phyloP scores from a whole-genome alignment of 2,888 invertebrate genomes.

The Diogma glabrata region DNA sequence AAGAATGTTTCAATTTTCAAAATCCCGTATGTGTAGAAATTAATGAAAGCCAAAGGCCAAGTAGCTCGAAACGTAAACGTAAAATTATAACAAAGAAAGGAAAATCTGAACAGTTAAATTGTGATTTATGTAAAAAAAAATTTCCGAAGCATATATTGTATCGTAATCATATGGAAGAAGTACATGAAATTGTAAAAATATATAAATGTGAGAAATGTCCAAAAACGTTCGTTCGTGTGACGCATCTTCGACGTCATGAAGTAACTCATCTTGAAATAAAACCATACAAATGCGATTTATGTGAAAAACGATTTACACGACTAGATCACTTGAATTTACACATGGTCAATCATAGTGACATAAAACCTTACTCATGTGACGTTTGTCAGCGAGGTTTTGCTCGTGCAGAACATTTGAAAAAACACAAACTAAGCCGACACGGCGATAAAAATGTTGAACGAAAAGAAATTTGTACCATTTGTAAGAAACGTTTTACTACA shows the following conservation, averaged over 20 bases:
- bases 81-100: not conserved
- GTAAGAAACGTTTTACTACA: constrained; percentile 39
- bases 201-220: constrained; percentile 29
- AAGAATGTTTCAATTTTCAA: no score
- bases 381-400: constrained; percentile 40
- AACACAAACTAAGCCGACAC: constrained; percentile 38
- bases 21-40: no score
- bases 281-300: constrained; percentile 34
- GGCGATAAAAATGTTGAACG: constrained; percentile 16
- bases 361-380: constrained; percentile 38
- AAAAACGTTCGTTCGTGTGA: constrained; percentile 32
- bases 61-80: no score
- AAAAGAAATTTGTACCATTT: constrained; percentile 30
- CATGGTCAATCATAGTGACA: constrained; percentile 23
- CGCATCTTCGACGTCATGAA: constrained; percentile 35
- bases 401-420: constrained; percentile 39
- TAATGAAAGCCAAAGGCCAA: no score
- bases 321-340: constrained; percentile 32
- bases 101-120: not conserved
- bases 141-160: not conserved
- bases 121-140: not conserved
- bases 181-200: not conserved
- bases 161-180: not conserved
- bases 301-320: constrained; percentile 35
- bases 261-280: constrained; percentile 33